phyloP scores from a whole-genome alignment of 2,113 vertebrate genomes.

The Empidonax alnorum region DNA sequence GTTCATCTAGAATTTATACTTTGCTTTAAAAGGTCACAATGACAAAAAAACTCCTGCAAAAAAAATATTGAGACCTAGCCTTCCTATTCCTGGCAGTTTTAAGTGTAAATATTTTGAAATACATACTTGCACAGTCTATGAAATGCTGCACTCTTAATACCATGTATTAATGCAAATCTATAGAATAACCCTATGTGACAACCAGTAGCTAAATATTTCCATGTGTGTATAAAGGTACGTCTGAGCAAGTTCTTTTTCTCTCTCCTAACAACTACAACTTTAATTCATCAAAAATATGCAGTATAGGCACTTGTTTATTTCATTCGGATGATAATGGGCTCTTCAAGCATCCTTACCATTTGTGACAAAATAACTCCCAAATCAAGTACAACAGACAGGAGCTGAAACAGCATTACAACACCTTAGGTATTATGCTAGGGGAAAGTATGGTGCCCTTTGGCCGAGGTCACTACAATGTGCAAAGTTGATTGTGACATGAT shows the following conservation, averaged over 20 bases:
- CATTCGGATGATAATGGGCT: not conserved
- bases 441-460: not conserved
- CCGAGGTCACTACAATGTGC: not conserved
- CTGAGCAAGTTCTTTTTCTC: not conserved
- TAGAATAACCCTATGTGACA: not conserved
- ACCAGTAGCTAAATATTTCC: not conserved
- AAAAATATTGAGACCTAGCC: not conserved
- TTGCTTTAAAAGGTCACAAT: not conserved
- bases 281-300: not conserved
- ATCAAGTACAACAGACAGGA: accelerated
- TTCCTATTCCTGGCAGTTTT: not conserved
- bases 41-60: not conserved
- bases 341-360: accelerated
- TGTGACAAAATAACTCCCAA: not conserved
- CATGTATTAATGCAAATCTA: not conserved
- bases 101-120: not conserved
- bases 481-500: not conserved
- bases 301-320: not conserved
- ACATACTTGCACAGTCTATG: not conserved
- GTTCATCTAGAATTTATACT: slow-evolving; percentile 33
- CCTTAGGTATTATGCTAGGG: not conserved
- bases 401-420: not conserved
- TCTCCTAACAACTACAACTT: not conserved
- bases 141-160: not conserved
- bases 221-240: not conserved